Conservation (phyloP, 2,888 invertebrate species). For the Ditylenchus weischeri region DNA sequence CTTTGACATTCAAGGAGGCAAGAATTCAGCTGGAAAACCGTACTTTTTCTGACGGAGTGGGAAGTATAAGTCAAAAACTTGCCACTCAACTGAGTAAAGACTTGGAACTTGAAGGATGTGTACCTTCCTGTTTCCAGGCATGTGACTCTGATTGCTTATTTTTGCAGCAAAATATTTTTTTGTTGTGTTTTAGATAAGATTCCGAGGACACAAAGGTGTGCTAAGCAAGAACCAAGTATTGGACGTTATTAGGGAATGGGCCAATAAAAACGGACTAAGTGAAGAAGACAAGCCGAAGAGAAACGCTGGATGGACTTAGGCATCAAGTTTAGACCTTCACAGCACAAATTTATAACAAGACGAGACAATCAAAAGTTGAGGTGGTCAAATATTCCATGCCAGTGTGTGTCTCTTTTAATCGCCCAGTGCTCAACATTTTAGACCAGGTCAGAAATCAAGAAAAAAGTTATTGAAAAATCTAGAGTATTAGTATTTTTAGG, state of each 20-base stretch:
- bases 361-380: conserved; percentile 26
- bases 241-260: conserved; percentile 37
- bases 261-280: conserved; percentile 14
- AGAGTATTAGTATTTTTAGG: conserved; percentile 7
- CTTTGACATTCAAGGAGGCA: conserved; percentile 31
- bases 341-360: conserved; percentile 17
- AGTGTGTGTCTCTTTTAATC: conserved; percentile 54
- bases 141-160: not conserved
- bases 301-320: conserved; percentile 18
- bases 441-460: conserved; percentile 48
- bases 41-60: conserved; percentile 50
- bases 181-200: conserved; percentile 5
- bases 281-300: conserved; percentile 12
- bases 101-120: conserved; percentile 33
- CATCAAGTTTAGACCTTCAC: conserved; percentile 10
- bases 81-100: conserved; percentile 35
- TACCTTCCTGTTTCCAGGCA: conserved; percentile 36
- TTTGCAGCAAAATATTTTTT: too few relatives aligned
- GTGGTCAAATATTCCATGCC: conserved; percentile 54
- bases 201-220: conserved; percentile 48
- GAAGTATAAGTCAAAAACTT: conserved; percentile 43
- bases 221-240: conserved; percentile 49
- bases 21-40: conserved; percentile 29
- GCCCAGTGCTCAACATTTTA: conserved; percentile 59
- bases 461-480: not conserved